Conservation (phyloP, 2,888 invertebrate species). For the Pachymerium ferrugineum region DNA sequence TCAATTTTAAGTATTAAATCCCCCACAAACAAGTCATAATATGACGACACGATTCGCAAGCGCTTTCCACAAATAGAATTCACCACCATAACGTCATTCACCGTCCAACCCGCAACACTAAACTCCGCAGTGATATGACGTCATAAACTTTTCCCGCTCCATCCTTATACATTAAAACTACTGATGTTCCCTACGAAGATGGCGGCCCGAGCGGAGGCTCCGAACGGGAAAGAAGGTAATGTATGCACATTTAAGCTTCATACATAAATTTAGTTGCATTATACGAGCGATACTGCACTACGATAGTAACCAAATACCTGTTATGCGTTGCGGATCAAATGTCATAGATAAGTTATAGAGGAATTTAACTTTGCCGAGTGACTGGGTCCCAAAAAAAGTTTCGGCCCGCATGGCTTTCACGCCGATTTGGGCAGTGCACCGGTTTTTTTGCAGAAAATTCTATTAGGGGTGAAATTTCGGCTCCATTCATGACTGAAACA, state of each 20-base stretch:
- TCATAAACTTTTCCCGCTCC: background rate
- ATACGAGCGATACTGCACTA: background rate
- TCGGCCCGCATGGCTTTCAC: background rate
- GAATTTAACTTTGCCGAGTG: background rate
- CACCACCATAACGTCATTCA: background rate
- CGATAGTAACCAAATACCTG: background rate
- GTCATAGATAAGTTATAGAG: background rate
- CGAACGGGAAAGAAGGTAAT: background rate
- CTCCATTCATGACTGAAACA: too few relatives aligned
- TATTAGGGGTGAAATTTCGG: too few relatives aligned
- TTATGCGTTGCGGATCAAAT: background rate
- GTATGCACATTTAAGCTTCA: background rate
- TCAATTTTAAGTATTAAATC: too few relatives aligned
- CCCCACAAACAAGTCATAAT: too few relatives aligned
- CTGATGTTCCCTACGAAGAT: background rate
- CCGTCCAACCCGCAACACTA: background rate
- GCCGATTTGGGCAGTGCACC: background rate
- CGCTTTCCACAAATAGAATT: too few relatives aligned
- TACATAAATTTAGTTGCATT: background rate
- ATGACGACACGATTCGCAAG: too few relatives aligned
- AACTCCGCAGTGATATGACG: background rate
- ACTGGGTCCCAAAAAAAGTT: background rate
- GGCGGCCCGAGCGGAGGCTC: conserved; percentile 13
- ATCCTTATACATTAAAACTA: background rate
- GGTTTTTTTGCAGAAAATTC: background rate